Evolutionary conservation across 2,797 vertebrate genomes (phyloP), one percentile per base, ranked within the genome.

Genomic region (Chaetophractus vellerosus): DNA sequence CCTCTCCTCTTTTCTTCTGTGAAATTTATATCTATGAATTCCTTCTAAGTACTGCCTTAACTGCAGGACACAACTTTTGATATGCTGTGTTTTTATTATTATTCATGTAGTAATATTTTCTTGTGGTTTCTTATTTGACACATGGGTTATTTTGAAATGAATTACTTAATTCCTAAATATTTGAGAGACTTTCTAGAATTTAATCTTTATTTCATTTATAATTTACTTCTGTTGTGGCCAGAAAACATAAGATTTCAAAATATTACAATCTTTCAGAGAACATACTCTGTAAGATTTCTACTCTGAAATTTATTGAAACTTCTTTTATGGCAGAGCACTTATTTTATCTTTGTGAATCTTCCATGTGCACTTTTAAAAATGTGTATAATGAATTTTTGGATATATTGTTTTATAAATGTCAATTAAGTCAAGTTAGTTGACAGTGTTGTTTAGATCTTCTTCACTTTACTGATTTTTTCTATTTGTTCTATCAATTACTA

Each of bases 41-140:
- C 90, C 33, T 36, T 78, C 12, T 55, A 41, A 28, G 16, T 71
- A 64, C 41, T 74, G 18, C 63, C 88, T 88, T 71, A 88, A 14
- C 1, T 59, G 12, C 4, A 59, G 61, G 19, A 7, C 10, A 84
- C 9, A 66, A 21, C 38, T 91, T 90, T 72, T 78, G 21, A 48
- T 64, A 11, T 38, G 1, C 24, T 63, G 31, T 48, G 21, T 48
- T 71, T 72, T n/a, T 63, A 74, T 41, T 82, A 78, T 76, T 5
- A 59, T 90, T 79, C 24, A 66, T 11, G 36, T 68, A 78, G 36
- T 74, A 89, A 66, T 69, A 41, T 71, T 88, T 88, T 83, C 48
- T 83, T 88, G 48, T 76, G 33, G 38, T 91, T 92, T 90, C 4
- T 71, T 86, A 86, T 82, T 86, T 89, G 41, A 48, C 3, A 12